A percentile compares a stretch with the other conserved stretches of the same genome.
Evolutionary conservation across 2,797 vertebrate species (phyloP).

Genomic region (Muraenolepis orangiensis): DNA sequence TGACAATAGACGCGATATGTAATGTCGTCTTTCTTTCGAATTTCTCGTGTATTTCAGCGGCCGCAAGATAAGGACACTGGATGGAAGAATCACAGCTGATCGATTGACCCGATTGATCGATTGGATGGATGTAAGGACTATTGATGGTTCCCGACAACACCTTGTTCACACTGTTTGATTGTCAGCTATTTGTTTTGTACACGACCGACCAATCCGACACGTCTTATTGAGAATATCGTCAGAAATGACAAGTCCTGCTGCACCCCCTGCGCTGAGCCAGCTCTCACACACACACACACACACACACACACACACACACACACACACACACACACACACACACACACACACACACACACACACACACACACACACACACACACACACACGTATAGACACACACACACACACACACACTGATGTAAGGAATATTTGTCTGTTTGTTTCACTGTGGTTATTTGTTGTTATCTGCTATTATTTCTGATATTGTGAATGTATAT

Average conservation of each 20-base stretch:
- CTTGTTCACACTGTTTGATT: conserved; percentile 7
- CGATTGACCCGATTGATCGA: conserved; percentile 11
- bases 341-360: too few species aligned
- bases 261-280: background rate
- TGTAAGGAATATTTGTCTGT: background rate
- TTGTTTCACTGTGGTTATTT: background rate
- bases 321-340: too few species aligned
- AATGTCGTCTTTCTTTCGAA: background rate
- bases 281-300: background rate
- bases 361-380: too few species aligned
- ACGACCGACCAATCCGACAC: background rate
- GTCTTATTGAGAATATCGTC: too few species aligned
- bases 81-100: background rate
- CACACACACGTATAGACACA: background rate
- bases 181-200: background rate
- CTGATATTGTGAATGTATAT: background rate
- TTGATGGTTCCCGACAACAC: conserved; percentile 29
- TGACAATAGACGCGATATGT: background rate
- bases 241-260: background rate
- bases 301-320: too few species aligned
- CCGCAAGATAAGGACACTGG: conserved; percentile 54
- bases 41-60: conserved; percentile 53
- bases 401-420: background rate
- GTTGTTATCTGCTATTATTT: background rate
- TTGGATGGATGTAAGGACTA: conserved; percentile 16